These are phyloP conservation scores for Lepas anatifera DNA, from an alignment of 2,888 invertebrate genomes.

Conservation along the genomic window DNA sequence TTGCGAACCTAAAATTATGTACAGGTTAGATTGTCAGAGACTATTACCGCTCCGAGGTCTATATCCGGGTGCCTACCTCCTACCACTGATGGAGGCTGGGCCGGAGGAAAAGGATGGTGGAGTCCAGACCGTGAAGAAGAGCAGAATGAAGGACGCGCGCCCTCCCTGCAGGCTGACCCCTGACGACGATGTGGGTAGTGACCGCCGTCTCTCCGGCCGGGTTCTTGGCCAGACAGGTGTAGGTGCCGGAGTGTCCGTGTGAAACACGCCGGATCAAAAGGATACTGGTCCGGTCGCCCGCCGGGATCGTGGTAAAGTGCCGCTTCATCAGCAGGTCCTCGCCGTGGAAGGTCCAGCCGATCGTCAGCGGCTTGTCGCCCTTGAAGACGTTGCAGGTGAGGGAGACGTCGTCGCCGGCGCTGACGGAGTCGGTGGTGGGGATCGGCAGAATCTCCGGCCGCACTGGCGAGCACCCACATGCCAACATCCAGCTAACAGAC, in stretches of 20 bases:
- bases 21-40: too few species aligned
- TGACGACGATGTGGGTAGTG: conserved; percentile 33
- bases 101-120: too few species aligned
- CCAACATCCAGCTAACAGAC: too few species aligned
- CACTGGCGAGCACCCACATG: too few species aligned
- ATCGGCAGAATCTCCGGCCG: conserved; percentile 26
- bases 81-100: too few species aligned
- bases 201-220: conserved; percentile 27
- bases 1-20: too few species aligned
- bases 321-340: conserved; percentile 28
- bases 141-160: too few species aligned
- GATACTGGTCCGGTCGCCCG: conserved; percentile 25
- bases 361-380: conserved; percentile 33
- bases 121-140: too few species aligned
- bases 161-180: conserved; percentile 32
- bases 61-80: too few species aligned
- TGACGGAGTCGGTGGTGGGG: conserved; percentile 22
- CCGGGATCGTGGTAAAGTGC: conserved; percentile 25
- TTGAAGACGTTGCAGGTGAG: conserved; percentile 48
- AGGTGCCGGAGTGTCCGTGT: conserved; percentile 27
- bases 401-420: conserved; percentile 64
- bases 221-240: conserved; percentile 28
- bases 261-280: conserved; percentile 28
- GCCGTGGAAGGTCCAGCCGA: conserved; percentile 35
- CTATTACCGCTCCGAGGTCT: too few species aligned